phyloP scores from a whole-genome alignment of 2,113 vertebrate species.

The Taurulus bubalis region DNA sequence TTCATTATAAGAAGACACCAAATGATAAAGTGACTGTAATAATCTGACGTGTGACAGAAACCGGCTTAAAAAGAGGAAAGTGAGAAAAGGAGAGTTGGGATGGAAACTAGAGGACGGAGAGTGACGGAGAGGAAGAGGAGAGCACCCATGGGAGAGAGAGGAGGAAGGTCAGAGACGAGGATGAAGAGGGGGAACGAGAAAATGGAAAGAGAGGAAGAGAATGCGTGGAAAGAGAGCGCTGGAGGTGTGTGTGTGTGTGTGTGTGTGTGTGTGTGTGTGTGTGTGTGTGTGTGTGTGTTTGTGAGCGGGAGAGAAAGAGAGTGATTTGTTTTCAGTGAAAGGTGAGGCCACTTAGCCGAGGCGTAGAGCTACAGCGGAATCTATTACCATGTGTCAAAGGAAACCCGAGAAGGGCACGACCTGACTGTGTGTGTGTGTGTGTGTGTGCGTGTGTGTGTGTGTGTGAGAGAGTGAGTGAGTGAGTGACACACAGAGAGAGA shows the following conservation, averaged over 20 bases:
- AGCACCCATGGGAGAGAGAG: constrained; percentile 62
- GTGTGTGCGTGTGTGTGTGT: constrained; percentile 46
- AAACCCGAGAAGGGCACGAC: constrained; percentile 94
- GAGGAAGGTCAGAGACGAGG: constrained; percentile 60
- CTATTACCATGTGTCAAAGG: constrained; percentile 99
- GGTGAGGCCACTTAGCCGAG: constrained; percentile 95
- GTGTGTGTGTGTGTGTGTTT: constrained; percentile 33
- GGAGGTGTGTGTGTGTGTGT: not conserved
- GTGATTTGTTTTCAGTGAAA: constrained; percentile 99
- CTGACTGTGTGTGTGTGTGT: constrained; percentile 68
- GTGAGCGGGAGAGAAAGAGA: constrained; percentile 63
- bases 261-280: constrained; percentile 27
- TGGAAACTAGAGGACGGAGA: constrained; percentile 56
- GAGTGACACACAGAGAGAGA: not conserved
- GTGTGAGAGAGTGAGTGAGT: constrained; percentile 12
- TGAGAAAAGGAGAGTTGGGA: constrained; percentile 35
- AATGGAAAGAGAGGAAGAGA: constrained; percentile 44
- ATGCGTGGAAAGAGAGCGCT: constrained; percentile 50
- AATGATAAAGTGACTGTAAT: not conserved
- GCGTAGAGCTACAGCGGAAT: constrained; percentile 92
- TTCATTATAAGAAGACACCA: not conserved
- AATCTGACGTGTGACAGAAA: not conserved
- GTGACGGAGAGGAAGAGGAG: constrained; percentile 72
- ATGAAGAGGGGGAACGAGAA: constrained; percentile 52
- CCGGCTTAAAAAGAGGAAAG: not conserved